Conservation (phyloP, 2,113 vertebrate genomes). For the Pseudopipra pipra region DNA sequence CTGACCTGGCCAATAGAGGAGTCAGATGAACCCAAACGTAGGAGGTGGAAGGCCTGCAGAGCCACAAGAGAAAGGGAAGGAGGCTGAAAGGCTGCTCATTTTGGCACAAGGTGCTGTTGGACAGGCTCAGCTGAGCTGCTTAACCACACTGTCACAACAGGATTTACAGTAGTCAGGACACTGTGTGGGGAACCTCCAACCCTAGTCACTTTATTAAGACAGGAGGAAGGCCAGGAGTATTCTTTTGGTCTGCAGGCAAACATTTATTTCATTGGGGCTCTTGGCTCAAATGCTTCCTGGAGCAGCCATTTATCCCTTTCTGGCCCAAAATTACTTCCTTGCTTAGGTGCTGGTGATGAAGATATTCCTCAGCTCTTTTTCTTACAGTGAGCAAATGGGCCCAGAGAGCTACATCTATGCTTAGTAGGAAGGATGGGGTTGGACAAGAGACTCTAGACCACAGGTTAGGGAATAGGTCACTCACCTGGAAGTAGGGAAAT, state of each 20-base stretch:
- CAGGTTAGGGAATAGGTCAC: background rate
- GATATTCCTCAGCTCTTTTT: background rate
- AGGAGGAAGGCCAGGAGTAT: background rate
- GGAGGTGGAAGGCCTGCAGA: background rate
- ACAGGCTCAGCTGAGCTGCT: background rate
- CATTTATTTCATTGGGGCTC: background rate
- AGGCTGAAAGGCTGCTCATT: background rate
- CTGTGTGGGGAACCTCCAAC: background rate
- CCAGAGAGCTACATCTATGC: background rate
- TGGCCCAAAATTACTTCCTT: background rate
- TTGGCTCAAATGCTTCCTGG: background rate
- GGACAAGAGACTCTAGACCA: background rate
- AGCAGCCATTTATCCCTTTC: background rate
- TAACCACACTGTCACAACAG: background rate
- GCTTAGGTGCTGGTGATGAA: background rate
- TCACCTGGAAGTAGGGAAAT: background rate
- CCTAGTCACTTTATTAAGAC: background rate
- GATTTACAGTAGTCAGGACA: background rate
- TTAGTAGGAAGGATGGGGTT: background rate
- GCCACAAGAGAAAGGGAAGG: background rate
- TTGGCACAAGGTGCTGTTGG: background rate
- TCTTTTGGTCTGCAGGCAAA: background rate
- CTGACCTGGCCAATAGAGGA: background rate
- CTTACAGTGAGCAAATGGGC: background rate
- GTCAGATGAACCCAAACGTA: background rate